These are phyloP conservation scores for Philopotamus ludificatus DNA, from an alignment of 1,140 invertebrate genomes.

Conservation along the genomic window DNA sequence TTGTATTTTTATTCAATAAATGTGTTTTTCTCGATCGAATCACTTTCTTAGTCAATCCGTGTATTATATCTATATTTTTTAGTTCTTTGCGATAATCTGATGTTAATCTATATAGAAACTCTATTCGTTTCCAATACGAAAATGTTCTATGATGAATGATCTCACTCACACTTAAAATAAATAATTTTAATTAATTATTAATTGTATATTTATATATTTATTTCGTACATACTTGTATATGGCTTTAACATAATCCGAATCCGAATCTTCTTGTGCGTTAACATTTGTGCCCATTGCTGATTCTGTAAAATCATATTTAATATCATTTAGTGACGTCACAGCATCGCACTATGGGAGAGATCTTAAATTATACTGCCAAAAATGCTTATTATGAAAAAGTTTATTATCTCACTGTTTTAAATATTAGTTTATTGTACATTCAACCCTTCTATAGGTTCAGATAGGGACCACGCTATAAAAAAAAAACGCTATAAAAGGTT, in stretches of 20 bases:
- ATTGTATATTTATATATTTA: not conserved
- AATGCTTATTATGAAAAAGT: no score
- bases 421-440: no score
- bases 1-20: slow-evolving; percentile 1
- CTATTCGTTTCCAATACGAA: slow-evolving; percentile 13
- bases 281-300: slow-evolving; percentile 19
- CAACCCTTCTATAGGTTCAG: no score
- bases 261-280: slow-evolving; percentile 10
- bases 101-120: slow-evolving; percentile 24
- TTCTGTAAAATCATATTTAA: slow-evolving; percentile 10
- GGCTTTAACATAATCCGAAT: slow-evolving; percentile 26
- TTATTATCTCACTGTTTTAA: no score
- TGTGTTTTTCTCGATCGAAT: slow-evolving; percentile 26
- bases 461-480: no score
- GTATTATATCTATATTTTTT: slow-evolving; percentile 14
- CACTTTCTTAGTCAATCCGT: slow-evolving; percentile 22
- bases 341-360: no score
- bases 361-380: no score
- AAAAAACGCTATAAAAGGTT: no score
- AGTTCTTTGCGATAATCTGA: slow-evolving; percentile 11
- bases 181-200: slow-evolving; percentile 1
- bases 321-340: not conserved
- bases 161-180: slow-evolving; percentile 10
- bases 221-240: slow-evolving; percentile 13
- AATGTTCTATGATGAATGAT: slow-evolving; percentile 11